Base-by-base conservation (phyloP, 2,797 vertebrate species). In the Argya squamiceps region DNA sequence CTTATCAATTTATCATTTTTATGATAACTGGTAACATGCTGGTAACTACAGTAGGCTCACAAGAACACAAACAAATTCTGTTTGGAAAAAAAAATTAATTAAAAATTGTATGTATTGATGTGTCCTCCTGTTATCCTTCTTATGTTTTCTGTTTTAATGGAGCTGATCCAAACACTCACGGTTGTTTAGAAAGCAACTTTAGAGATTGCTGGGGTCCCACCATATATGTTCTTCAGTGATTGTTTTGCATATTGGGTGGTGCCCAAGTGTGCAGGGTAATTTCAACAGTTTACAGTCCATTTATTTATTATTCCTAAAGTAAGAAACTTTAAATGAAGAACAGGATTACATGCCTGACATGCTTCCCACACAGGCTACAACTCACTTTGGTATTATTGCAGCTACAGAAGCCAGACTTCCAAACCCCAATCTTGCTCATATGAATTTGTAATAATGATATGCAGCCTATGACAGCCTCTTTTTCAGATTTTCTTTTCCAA, bases 221-320 rank as follows among this genome's bases (percentile, higher is more conserved):
- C 6, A 4, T 83, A 11, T 76, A 52, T 8, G 23, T 91, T 82
- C 84, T 90, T 88, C 22, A 29, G 29, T 73, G 63, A 63, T 93
- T 95, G 73, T 96, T 97, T 97, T 96, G 81, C 64, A 89, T 89
- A 67, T 7, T 75, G 60, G 70, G 53, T 83, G 60, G 34, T 71
- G 83, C 41, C 89, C 71, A 94, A 71, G 64, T 80, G 46, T 59
- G 79, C 1, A 0, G 46, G 46, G 67, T 75, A 83, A 67, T 56
- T 94, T 86, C 81, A 92, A 68, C 81, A 86, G 37, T 93, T 96
- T 91, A 73, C 22, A 84, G 64, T 73, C 47, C 88, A 93, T 97
- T 97, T 96, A 92, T 93, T 96, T 97, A 95, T 92, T 96, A 94
- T 94, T 96, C 36, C 74, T 92, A 74, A 94, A 37, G 50, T 93